A percentile compares a stretch with the other conserved stretches of the same genome.
Conservation (phyloP, 2,113 vertebrate species). For the Excalfactoria chinensis region DNA sequence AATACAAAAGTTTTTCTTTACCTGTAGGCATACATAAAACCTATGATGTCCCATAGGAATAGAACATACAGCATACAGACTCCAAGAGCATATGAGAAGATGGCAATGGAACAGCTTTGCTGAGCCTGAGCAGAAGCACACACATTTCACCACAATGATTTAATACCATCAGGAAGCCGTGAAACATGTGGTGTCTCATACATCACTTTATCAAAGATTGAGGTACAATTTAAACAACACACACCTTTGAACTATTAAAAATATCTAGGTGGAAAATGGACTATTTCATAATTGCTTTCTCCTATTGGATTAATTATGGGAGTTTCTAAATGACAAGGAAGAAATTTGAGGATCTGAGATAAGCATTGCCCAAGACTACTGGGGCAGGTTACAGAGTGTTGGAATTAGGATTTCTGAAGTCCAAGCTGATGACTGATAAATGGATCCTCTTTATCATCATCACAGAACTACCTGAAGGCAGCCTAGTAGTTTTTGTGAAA, state of each 20-base stretch:
- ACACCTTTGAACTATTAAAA: neutral
- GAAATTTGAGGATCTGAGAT: neutral
- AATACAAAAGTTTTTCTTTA: neutral
- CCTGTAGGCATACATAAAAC: neutral
- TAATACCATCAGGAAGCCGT: neutral
- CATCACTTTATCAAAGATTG: neutral
- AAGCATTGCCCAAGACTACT: neutral
- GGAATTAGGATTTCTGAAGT: neutral
- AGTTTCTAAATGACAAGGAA: neutral
- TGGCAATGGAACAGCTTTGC: neutral
- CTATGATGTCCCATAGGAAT: neutral
- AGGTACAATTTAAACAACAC: neutral
- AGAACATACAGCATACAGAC: neutral
- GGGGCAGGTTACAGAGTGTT: neutral
- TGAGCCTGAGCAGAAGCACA: neutral
- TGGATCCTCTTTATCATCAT: neutral
- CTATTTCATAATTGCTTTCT: neutral
- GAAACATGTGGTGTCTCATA: neutral
- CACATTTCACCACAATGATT: neutral
- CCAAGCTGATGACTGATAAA: neutral
- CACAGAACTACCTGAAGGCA: neutral
- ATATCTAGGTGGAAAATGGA: neutral
- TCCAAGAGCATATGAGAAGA: neutral
- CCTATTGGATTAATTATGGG: neutral
- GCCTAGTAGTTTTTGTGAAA: neutral